These are phyloP conservation scores for Chymomyza fuscimana DNA, from an alignment of 2,888 invertebrate species.

Conservation along the genomic window DNA sequence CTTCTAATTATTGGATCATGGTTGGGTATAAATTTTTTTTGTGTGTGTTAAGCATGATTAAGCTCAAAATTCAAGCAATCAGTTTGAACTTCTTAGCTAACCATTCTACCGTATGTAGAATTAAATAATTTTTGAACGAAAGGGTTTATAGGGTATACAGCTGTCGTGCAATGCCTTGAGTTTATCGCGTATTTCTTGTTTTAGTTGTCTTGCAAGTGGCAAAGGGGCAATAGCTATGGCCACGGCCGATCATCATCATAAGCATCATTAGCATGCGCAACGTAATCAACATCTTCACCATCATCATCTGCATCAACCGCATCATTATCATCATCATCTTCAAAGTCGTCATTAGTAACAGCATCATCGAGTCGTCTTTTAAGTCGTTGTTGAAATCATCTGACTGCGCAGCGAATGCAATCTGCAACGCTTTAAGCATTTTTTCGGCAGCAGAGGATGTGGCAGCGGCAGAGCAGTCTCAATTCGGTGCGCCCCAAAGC, in stretches of 20 bases:
- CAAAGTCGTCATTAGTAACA: too few species aligned
- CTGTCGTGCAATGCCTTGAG: too few species aligned
- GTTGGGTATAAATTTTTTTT: too few species aligned
- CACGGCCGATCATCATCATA: neutral
- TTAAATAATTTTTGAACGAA: too few species aligned
- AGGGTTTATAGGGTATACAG: too few species aligned
- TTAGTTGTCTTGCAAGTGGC: conserved; percentile 42
- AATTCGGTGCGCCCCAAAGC: conserved; percentile 47
- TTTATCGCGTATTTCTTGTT: neutral
- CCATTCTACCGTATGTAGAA: too few species aligned
- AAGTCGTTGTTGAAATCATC: neutral
- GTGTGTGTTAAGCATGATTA: too few species aligned
- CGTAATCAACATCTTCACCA: conserved; percentile 16
- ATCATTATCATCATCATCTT: too few species aligned
- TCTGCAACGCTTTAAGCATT: conserved; percentile 73
- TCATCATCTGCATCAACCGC: neutral
- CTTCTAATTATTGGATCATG: too few species aligned
- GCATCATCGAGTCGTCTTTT: neutral
- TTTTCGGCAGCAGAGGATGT: conserved; percentile 16
- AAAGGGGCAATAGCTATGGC: conserved; percentile 52
- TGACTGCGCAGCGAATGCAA: conserved; percentile 71
- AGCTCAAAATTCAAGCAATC: too few species aligned
- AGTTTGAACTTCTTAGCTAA: too few species aligned
- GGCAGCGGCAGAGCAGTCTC: conserved; percentile 33
- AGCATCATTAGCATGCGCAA: conserved; percentile 20